Percentiles rank a stretch among this genome's conserved stretches.
Conservation (phyloP, 2,888 invertebrate genomes). For the Toxonevra muliebris region DNA sequence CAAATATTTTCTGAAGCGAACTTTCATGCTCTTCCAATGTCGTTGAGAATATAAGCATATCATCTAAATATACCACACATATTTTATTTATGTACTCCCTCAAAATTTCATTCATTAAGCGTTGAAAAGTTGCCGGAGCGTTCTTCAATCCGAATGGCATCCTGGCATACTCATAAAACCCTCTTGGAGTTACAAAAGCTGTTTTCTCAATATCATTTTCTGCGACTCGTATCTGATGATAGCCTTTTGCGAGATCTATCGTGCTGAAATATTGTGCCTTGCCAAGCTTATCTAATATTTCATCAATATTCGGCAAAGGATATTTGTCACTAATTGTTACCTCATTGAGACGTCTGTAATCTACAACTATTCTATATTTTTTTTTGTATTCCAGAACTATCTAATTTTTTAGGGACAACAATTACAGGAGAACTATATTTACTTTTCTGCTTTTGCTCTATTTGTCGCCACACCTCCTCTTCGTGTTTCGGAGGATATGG, state of each 20-base stretch:
- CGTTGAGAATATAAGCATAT: conserved; percentile 14
- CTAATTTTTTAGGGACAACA: conserved; percentile 3
- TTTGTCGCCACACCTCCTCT: not conserved
- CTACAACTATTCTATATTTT: conserved; percentile 11
- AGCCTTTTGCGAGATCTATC: too few species aligned
- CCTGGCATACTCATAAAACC: conserved; percentile 8
- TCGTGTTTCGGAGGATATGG: too few species aligned
- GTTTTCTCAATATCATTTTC: conserved; percentile 15
- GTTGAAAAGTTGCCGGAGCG: conserved; percentile 16
- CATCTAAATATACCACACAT: conserved; percentile 18
- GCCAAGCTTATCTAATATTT: not conserved
- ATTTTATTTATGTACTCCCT: conserved; percentile 20
- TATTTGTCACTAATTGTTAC: conserved; percentile 1
- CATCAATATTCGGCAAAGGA: conserved; percentile 11
- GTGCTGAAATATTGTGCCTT: too few species aligned
- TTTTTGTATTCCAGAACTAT: conserved; percentile 5
- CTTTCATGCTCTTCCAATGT: conserved; percentile 14
- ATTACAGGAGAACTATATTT: not conserved
- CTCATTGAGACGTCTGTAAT: conserved; percentile 1
- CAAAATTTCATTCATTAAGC: conserved; percentile 9
- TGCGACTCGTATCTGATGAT: too few species aligned
- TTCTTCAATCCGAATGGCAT: conserved; percentile 17
- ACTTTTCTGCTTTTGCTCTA: not conserved
- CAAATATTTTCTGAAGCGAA: conserved; percentile 10
- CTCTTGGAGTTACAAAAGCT: conserved; percentile 6